Percentiles rank a stretch among this genome's conserved stretches.
phyloP scores from a whole-genome alignment of 64 coral and sea anemone species.

The Orbicella faveolata region DNA sequence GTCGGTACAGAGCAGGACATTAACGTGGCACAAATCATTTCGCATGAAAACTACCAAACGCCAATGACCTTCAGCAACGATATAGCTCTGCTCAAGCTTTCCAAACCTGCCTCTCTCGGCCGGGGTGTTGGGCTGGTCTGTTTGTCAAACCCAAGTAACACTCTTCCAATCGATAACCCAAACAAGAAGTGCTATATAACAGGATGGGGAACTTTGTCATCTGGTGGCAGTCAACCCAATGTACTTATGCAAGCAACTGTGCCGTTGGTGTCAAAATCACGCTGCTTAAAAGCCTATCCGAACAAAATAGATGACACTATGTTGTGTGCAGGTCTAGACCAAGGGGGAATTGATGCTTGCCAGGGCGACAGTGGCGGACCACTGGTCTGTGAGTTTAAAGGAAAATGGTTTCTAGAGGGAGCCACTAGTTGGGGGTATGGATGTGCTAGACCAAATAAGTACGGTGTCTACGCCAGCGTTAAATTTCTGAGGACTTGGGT shows the following conservation, averaged over 20 bases:
- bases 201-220: constrained; percentile 39
- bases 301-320: constrained; percentile 32
- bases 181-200: constrained; percentile 17
- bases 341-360: constrained; percentile 17
- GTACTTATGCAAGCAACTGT: constrained; percentile 16
- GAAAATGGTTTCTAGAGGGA: constrained; percentile 7
- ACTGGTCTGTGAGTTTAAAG: constrained; percentile 8
- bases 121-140: background rate
- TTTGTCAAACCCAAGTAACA: background rate
- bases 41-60: background rate
- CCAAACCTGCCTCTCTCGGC: background rate
- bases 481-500: background rate
- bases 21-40: background rate
- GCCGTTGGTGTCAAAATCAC: constrained; percentile 20
- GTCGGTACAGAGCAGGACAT: constrained; percentile 36
- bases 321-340: constrained; percentile 37
- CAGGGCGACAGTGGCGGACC: constrained; percentile 19
- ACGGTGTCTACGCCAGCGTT: constrained; percentile 8
- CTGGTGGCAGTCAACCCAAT: background rate
- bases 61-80: background rate
- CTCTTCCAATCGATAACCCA: background rate
- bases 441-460: background rate
- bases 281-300: background rate
- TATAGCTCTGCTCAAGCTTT: constrained; percentile 11
- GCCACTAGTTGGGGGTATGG: constrained; percentile 3